Conservation (phyloP, 2,888 invertebrate genomes). For the Quadriops clusia region DNA sequence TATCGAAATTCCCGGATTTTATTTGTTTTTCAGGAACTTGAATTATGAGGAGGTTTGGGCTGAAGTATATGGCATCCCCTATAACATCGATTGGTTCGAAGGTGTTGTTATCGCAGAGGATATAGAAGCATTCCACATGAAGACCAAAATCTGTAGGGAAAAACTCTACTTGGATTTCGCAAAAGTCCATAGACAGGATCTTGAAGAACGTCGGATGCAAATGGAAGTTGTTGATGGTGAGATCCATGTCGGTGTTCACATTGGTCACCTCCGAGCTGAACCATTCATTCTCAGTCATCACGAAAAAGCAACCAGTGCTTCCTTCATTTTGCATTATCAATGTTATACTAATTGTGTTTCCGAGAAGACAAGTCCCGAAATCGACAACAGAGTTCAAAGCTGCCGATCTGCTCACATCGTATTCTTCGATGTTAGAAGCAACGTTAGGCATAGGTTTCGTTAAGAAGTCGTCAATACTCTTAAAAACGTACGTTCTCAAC, state of each 20-base stretch:
- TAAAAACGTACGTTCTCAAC: constrained; percentile 26
- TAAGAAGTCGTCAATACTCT: constrained; percentile 13
- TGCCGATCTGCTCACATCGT: constrained; percentile 16
- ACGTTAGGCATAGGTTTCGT: constrained; percentile 6
- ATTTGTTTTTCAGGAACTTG: too few species aligned
- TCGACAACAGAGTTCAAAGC: constrained; percentile 33
- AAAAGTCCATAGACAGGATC: constrained; percentile 28
- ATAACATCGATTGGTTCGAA: constrained; percentile 33
- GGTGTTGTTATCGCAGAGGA: constrained; percentile 36
- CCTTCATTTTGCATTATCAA: constrained; percentile 33
- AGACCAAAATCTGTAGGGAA: constrained; percentile 30
- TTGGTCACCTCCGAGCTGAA: constrained; percentile 25
- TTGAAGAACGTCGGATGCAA: constrained; percentile 35
- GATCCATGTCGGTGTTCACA: constrained; percentile 20
- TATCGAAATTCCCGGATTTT: too few species aligned
- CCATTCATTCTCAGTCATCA: constrained; percentile 38
- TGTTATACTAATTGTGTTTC: constrained; percentile 25
- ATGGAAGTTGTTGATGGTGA: constrained; percentile 29
- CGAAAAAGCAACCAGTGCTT: constrained; percentile 33
- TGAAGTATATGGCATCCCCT: constrained; percentile 36
- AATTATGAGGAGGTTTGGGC: constrained; percentile 20
- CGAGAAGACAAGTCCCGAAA: constrained; percentile 34
- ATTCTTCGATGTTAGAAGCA: too few species aligned
- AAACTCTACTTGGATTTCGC: constrained; percentile 32
- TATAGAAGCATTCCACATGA: constrained; percentile 32